phyloP scores from a whole-genome alignment of 2,888 invertebrate species.

The Pristionchus fissidentatus region DNA sequence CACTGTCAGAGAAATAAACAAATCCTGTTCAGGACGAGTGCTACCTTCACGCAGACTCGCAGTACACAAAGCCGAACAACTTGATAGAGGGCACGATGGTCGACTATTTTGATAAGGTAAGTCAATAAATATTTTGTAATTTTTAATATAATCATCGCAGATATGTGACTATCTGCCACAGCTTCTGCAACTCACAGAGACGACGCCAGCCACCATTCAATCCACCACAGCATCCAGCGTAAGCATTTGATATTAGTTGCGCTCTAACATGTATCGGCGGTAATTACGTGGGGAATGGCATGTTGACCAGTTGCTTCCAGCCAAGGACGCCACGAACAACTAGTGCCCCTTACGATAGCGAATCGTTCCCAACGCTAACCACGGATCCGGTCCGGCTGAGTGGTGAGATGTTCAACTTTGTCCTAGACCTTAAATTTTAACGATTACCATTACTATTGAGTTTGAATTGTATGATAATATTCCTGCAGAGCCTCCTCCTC shows the following conservation, averaged over 20 bases:
- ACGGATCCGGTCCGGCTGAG: neutral
- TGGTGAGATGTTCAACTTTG: neutral
- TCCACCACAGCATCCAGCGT: neutral
- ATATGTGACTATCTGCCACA: conserved; percentile 46
- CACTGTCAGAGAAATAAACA: neutral
- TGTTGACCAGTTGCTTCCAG: too few species aligned
- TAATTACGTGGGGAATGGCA: too few species aligned
- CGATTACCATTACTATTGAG: too few species aligned
- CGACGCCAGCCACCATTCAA: neutral
- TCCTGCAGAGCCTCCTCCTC: neutral
- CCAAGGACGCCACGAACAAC: neutral
- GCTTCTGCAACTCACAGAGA: neutral
- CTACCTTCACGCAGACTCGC: conserved; percentile 67
- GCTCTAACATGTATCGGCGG: too few species aligned
- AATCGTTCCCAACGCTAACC: conserved; percentile 7
- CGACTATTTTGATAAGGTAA: conserved; percentile 73
- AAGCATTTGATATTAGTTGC: too few species aligned
- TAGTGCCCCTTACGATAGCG: neutral
- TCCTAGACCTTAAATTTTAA: too few species aligned
- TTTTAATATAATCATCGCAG: neutral
- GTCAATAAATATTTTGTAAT: neutral
- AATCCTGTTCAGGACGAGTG: conserved; percentile 68
- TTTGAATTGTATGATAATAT: neutral
- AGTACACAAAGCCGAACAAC: conserved; percentile 67
- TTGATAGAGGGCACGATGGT: conserved; percentile 65